Base-by-base conservation (phyloP, 2,888 invertebrate genomes). In the Dynastes hyllus region DNA sequence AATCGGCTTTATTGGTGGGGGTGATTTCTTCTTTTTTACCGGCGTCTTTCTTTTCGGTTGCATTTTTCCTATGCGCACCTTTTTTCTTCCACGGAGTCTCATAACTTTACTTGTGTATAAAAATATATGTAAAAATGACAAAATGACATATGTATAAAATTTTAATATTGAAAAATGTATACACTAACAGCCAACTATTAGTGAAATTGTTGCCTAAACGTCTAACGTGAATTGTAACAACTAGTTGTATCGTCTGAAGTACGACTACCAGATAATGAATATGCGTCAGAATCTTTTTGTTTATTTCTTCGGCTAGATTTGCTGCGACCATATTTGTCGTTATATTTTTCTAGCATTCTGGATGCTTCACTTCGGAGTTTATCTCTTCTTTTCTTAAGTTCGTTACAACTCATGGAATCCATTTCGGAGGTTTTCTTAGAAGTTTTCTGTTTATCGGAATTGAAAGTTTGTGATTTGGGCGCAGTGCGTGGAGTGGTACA, bases 51-150 rank as follows among this genome's bases (percentile, higher is more conserved):
- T 55, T 55, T 55, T 22, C 5, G 22, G 55, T 27, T 1, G 45
- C 8, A 9, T 55, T 55, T 22, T 78, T 63, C 27, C 27, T 37
- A 8, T 40, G 2, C 45, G 45, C 29, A 27, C 11, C 45, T 1
- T 5, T 78, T 53, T 53, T 37, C 1, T 55, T 55, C 32, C 16
- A 8, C 71, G 71, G 32, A 27, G 70, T 5, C 53, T 53, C 71
- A 71, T 58, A 55, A 55, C 32, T 70, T 32, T 29, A 70, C 22
- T 32, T 71, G 32, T 58, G 55, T 2, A 22, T 55, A 55, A 22
- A 58, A 16, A 71, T 22, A 70, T 32, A 22, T 22, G 22, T 22
- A 51, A 53, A 70, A 53, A 53, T 70, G 53, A 70, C 53, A 53
- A 22, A 55, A 22, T 55, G 55, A 55, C 55, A 8, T 55, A n/a